Evolutionary conservation across 2,888 invertebrate species (phyloP), one percentile per base, ranked within the genome.

Genomic region (Athrips mouffetella): DNA sequence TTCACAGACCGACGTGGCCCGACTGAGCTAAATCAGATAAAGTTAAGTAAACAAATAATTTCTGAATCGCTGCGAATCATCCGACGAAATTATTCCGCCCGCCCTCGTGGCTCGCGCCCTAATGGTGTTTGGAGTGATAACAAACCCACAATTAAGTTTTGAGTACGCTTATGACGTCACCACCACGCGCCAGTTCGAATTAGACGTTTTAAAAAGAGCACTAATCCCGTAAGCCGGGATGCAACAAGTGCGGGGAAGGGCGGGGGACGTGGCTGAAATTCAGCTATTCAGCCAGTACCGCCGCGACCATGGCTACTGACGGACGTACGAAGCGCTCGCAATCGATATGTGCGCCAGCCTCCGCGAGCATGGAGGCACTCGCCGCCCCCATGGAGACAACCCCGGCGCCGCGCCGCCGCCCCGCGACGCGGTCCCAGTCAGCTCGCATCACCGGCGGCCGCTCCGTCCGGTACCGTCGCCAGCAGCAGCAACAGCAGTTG

Each of bases 361-460:
- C 92, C 68, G 86, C 88, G 73, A 92, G 92, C 73, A 92, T 93
- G 91, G 93, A 93, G 70, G 89, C 90, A 33, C 80, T 91, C 47
- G 89, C 89, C 50, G 82, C 88, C 35, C 88, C 89, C 35, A 85
- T 86, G 59, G 90, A 90, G 60, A 87, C 85, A 45, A 89, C 90
- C 51, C 89, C 90, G 48, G 90, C 90, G 7, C 90, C 90, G 40
- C 85, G 92, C 35, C 88, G 93, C 10, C 82, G 92, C 48, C 93
- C 93, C 1, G 94, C 94, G 13, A 89, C 93, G n/a, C 89, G 94
- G 44, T 93, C 94, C 3, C 94, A 94, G 75, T 93, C 93, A 60
- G 94, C 94, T 10, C 80, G 94, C 49, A 90, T 93, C 59, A 91
- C 93, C 45, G 91, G 92, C 50, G 91, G 91, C 49, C 89, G 92